Conservation (phyloP, 2,797 vertebrate species). For the Huso huso region DNA sequence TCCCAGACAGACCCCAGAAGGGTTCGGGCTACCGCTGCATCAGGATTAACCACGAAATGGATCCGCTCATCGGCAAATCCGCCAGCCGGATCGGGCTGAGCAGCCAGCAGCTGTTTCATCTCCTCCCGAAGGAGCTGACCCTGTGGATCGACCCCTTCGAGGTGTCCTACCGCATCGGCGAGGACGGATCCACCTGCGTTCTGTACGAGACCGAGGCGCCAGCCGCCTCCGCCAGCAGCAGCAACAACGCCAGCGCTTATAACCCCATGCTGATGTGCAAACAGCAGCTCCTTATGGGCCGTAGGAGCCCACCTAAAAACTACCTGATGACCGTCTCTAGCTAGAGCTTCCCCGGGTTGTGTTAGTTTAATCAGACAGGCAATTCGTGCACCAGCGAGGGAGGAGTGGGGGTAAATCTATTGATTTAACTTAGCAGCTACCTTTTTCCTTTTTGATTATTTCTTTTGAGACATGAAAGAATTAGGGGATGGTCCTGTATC, state of each 20-base stretch:
- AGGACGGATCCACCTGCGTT: slow-evolving; percentile 77
- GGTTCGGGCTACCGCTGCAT: slow-evolving; percentile 79
- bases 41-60: slow-evolving; percentile 76
- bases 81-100: slow-evolving; percentile 63
- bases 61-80: slow-evolving; percentile 67
- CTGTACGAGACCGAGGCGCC: slow-evolving; percentile 54
- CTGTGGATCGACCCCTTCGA: slow-evolving; percentile 79
- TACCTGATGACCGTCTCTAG: slow-evolving; percentile 74
- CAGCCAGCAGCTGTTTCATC: slow-evolving; percentile 52
- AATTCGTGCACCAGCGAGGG: neutral
- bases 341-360: slow-evolving; percentile 30
- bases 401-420: no score
- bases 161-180: slow-evolving; percentile 75
- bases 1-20: slow-evolving; percentile 70
- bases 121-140: slow-evolving; percentile 72
- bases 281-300: slow-evolving; percentile 60
- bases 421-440: neutral
- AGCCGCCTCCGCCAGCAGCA: neutral
- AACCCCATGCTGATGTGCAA: slow-evolving; percentile 62
- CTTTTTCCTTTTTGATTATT: slow-evolving; percentile 14
- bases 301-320: slow-evolving; percentile 62
- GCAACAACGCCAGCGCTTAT: slow-evolving; percentile 30
- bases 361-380: neutral
- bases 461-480: slow-evolving; percentile 12
- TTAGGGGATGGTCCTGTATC: slow-evolving; percentile 14